Evolutionary conservation across 2,888 invertebrate genomes (phyloP), one percentile per base, ranked within the genome.

Genomic region (Drosophila kokeensis): DNA sequence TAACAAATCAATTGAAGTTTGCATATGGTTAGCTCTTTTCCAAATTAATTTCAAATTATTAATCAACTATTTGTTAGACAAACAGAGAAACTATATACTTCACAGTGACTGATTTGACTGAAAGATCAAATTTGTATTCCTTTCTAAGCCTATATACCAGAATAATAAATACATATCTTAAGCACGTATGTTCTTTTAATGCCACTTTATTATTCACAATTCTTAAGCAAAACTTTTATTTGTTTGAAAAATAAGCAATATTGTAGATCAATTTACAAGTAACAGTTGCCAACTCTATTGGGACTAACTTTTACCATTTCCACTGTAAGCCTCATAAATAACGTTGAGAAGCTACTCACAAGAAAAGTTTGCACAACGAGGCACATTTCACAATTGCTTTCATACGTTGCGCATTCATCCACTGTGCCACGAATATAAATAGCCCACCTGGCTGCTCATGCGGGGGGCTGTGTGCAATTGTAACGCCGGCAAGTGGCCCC

Each of bases 401-500:
- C 62, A 62, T 62, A 27, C 42, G 45, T 36, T 29, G 27, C 27
- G 29, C 59, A 34, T 48, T 53, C 57, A 64, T 49, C 76, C 76
- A 87, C 81, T 72, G 79, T 87, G 60, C 68, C 34, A 48, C 45
- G 65, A 32, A 36, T 67, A 68, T 62, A 76, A 79, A 69, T 79
- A 79, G 76, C 70, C 45, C 55, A 62, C 15, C 66, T 55, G 59
- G 55, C 54, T 29, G 57, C 40, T 61, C 24, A 78, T 63, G 54
- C 27, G 27, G 77, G 24, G 30, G 24, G 63, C 63, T 58, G 68
- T 48, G 32, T 15, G 21, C 57, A 52, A 64, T 71, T 77, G 58
- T 50, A 63, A 57, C 70, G 87, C 75, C 84, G 73, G 83, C 81
- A 85, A 85, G 89, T 85, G 85, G 85, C 89, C 89, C 81, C 80